Evolutionary conservation across 1,140 invertebrate genomes (phyloP).

Genomic region (Rhagoletis zephyria): DNA sequence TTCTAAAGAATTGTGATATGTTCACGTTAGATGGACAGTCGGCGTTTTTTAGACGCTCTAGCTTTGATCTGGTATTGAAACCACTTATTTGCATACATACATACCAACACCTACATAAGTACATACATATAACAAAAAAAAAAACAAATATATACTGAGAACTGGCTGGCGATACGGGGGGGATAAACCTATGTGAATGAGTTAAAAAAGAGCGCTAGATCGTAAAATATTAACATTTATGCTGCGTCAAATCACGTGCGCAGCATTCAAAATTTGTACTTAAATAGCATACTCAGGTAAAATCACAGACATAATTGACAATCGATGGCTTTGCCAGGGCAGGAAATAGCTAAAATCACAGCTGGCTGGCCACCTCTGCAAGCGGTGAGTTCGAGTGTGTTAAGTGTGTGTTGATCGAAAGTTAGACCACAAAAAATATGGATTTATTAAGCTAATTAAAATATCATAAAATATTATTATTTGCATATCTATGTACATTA

Average conservation of each 20-base stretch:
- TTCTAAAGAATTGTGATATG: constrained; percentile 43
- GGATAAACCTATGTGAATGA: too few species aligned
- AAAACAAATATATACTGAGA: not conserved
- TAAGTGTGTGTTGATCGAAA: too few species aligned
- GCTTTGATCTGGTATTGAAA: constrained; percentile 38
- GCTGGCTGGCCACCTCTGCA: not conserved
- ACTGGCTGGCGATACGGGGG: not conserved
- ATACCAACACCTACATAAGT: not conserved
- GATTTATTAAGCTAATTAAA: constrained; percentile 37
- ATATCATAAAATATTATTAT: constrained; percentile 42
- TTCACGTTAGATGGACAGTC: constrained; percentile 35
- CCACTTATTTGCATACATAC: not conserved
- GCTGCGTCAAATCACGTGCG: constrained; percentile 30
- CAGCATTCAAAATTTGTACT: constrained; percentile 14
- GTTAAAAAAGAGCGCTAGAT: too few species aligned
- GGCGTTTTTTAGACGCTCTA: not conserved
- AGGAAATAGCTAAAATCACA: constrained; percentile 24
- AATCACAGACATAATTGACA: not conserved
- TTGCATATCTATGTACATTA: not conserved
- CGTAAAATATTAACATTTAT: not conserved
- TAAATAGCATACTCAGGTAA: not conserved
- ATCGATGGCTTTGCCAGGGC: constrained; percentile 6
- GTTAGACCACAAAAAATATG: not conserved
- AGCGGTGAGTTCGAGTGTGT: too few species aligned
- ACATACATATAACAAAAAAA: not conserved